Evolutionary conservation across 1,140 invertebrate genomes (phyloP).

Genomic region (Belonocnema kinseyi): DNA sequence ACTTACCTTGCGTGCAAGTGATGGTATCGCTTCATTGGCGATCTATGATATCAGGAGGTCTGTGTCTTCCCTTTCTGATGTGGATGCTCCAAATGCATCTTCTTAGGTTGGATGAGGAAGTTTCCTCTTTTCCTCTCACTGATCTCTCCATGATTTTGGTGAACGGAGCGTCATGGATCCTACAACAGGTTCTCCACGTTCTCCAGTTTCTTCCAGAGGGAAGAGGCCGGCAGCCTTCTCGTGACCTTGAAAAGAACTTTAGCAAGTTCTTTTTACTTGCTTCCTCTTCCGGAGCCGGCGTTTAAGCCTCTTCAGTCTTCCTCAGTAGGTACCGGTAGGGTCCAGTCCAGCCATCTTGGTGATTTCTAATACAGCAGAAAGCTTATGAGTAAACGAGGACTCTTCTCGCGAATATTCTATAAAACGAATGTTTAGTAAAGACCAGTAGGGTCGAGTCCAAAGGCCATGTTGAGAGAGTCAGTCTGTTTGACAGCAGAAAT

Average conservation of each 20-base stretch:
- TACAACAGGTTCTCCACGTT: constrained; percentile 32
- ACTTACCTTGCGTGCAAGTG: constrained; percentile 30
- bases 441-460: constrained; percentile 68
- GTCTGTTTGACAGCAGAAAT: constrained; percentile 29
- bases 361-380: constrained; percentile 18
- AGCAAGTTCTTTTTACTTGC: constrained; percentile 46
- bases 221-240: constrained; percentile 67
- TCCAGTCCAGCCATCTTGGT: constrained; percentile 55
- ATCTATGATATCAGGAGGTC: constrained; percentile 35
- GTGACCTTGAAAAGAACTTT: constrained; percentile 61
- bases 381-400: neutral
- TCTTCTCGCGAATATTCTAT: neutral
- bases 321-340: constrained; percentile 57
- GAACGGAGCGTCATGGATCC: constrained; percentile 38
- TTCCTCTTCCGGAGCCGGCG: constrained; percentile 35
- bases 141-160: constrained; percentile 51
- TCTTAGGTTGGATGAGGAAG: constrained; percentile 70
- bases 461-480: constrained; percentile 59
- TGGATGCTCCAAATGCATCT: constrained; percentile 73
- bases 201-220: constrained; percentile 69
- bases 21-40: constrained; percentile 25
- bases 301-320: constrained; percentile 6
- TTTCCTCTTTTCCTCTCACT: constrained; percentile 68
- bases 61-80: constrained; percentile 73
- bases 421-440: constrained; percentile 61